Evolutionary conservation across 2,113 vertebrate species (phyloP).

Genomic region (Equus quagga): DNA sequence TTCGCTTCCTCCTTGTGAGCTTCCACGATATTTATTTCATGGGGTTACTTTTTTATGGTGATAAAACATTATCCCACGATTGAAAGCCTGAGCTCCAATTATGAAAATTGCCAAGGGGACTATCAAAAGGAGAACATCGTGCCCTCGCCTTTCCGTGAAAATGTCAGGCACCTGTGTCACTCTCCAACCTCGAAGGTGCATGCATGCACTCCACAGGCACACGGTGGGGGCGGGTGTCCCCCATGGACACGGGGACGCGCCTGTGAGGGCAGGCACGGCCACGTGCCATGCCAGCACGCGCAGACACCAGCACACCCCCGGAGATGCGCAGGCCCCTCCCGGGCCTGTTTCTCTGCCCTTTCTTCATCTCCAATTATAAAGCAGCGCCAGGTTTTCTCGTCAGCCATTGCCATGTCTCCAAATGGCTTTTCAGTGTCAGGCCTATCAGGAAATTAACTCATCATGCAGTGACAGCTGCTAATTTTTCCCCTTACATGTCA

Average conservation of each 20-base stretch:
- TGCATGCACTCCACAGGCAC: background rate
- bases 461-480: slow-evolving; percentile 98
- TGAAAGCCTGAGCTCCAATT: slow-evolving; percentile 79
- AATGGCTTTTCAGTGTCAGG: slow-evolving; percentile 93
- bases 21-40: slow-evolving; percentile 65
- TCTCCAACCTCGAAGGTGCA: accelerated
- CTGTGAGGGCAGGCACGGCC: background rate
- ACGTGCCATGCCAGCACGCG: background rate
- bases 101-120: slow-evolving; percentile 75
- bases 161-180: slow-evolving; percentile 81
- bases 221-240: accelerated
- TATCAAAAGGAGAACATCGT: slow-evolving; percentile 67
- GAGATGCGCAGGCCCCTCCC: slow-evolving; percentile 70
- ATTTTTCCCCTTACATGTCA: slow-evolving; percentile 97
- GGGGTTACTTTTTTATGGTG: background rate
- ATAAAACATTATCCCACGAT: background rate
- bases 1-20: background rate
- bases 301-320: background rate
- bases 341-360: slow-evolving; percentile 85
- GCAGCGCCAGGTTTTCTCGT: slow-evolving; percentile 93
- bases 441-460: slow-evolving; percentile 99
- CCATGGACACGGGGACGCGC: background rate
- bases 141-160: slow-evolving; percentile 70
- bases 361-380: slow-evolving; percentile 94
- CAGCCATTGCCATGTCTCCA: slow-evolving; percentile 92